Conservation (phyloP, 2,113 vertebrate genomes). For the Diphyllodes magnificus region DNA sequence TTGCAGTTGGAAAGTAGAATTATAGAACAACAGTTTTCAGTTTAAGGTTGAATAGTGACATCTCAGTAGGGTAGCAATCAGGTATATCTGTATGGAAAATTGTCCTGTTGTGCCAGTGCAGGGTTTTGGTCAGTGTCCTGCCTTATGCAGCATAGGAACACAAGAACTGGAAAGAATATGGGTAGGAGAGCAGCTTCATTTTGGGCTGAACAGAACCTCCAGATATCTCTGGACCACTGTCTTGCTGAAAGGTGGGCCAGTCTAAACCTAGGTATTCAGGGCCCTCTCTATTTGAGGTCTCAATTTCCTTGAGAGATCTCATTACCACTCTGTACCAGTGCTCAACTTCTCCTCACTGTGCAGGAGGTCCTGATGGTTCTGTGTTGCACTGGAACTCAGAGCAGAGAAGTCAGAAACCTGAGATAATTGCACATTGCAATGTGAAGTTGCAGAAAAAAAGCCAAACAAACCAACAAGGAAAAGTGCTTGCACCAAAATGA, state of each 20-base stretch:
- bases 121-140: neutral
- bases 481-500: neutral
- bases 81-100: neutral
- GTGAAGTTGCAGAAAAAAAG: neutral
- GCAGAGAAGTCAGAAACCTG: neutral
- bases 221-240: neutral
- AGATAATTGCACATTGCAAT: neutral
- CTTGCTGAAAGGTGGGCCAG: neutral
- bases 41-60: neutral
- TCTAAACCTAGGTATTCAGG: neutral
- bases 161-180: neutral
- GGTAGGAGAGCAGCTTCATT: neutral
- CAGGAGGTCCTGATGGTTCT: neutral
- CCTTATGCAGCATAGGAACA: neutral
- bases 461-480: neutral
- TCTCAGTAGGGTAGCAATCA: conserved; percentile 19
- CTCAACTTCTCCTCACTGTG: neutral
- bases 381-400: neutral
- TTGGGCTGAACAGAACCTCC: neutral
- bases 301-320: neutral
- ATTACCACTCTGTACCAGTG: neutral
- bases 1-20: neutral
- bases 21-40: neutral
- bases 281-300: neutral
- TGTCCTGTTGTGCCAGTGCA: neutral